phyloP scores from a whole-genome alignment of 1,140 invertebrate species.

The Diabrotica undecimpunctata region DNA sequence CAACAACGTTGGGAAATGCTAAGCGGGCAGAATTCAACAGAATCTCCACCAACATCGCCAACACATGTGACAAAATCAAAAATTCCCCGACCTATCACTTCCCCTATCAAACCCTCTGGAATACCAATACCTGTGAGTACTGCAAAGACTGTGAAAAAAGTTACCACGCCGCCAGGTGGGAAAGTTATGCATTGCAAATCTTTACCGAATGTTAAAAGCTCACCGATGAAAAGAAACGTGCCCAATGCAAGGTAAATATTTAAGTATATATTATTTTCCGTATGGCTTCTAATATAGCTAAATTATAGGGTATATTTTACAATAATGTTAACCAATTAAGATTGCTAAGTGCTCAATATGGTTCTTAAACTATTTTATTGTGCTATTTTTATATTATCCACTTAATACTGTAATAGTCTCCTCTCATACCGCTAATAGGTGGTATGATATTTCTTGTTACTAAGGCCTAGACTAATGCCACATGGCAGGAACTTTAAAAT shows the following conservation, averaged over 20 bases:
- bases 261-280: not conserved
- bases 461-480: too few species aligned
- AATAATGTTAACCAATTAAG: too few species aligned
- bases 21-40: slow-evolving; percentile 51
- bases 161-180: slow-evolving; percentile 22
- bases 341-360: too few species aligned
- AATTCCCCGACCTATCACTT: slow-evolving; percentile 66
- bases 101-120: slow-evolving; percentile 54
- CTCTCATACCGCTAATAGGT: too few species aligned
- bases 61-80: slow-evolving; percentile 57
- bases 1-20: slow-evolving; percentile 86
- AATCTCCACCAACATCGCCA: slow-evolving; percentile 50
- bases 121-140: slow-evolving; percentile 37
- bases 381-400: too few species aligned
- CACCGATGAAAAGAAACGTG: slow-evolving; percentile 25
- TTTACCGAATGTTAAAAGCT: slow-evolving; percentile 22
- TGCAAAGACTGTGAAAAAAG: slow-evolving; percentile 30
- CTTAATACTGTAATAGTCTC: too few species aligned
- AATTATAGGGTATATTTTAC: too few species aligned
- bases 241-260: slow-evolving; percentile 21
- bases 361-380: too few species aligned
- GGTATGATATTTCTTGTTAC: too few species aligned
- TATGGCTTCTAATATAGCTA: too few species aligned
- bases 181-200: not conserved
- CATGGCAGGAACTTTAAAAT: too few species aligned